These are phyloP conservation scores for Lysandra coridon DNA, from an alignment of 2,888 invertebrate genomes.

Conservation along the genomic window DNA sequence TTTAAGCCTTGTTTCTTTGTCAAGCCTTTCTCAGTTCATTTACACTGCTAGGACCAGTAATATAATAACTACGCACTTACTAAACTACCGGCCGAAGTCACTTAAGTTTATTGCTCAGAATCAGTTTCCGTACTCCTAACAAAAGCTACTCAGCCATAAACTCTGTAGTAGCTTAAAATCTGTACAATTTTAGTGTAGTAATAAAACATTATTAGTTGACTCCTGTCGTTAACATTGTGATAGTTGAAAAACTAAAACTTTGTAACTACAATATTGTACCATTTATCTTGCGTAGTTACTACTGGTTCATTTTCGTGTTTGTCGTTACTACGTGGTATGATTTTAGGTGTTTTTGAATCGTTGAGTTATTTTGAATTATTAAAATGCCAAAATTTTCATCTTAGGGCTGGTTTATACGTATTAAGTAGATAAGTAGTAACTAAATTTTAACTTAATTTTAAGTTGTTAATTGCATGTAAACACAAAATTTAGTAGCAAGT, in stretches of 20 bases:
- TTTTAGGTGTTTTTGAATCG: not conserved
- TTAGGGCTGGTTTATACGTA: too few species aligned
- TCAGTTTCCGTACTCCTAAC: slow-evolving; percentile 5
- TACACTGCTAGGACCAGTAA: not conserved
- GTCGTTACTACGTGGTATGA: not conserved
- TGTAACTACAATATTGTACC: slow-evolving; percentile 54
- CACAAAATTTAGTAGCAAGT: too few species aligned
- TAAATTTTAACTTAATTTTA: too few species aligned
- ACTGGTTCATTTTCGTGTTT: slow-evolving; percentile 38
- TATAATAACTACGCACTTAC: slow-evolving; percentile 7
- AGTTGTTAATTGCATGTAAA: too few species aligned
- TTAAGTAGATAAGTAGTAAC: too few species aligned
- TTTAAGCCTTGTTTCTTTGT: not conserved
- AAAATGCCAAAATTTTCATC: not conserved
- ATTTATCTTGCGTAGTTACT: slow-evolving; percentile 39
- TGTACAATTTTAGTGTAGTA: slow-evolving; percentile 38
- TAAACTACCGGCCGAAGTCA: not conserved
- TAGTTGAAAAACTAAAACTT: slow-evolving; percentile 53
- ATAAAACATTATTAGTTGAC: slow-evolving; percentile 50
- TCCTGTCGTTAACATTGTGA: slow-evolving; percentile 65
- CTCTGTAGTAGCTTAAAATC: slow-evolving; percentile 15
- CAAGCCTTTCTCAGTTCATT: not conserved
- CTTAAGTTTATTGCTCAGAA: slow-evolving; percentile 19
- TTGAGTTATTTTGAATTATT: not conserved
- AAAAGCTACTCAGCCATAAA: slow-evolving; percentile 2